phyloP scores from a whole-genome alignment of 2,888 invertebrate genomes.

The Cyclophora albipunctata region DNA sequence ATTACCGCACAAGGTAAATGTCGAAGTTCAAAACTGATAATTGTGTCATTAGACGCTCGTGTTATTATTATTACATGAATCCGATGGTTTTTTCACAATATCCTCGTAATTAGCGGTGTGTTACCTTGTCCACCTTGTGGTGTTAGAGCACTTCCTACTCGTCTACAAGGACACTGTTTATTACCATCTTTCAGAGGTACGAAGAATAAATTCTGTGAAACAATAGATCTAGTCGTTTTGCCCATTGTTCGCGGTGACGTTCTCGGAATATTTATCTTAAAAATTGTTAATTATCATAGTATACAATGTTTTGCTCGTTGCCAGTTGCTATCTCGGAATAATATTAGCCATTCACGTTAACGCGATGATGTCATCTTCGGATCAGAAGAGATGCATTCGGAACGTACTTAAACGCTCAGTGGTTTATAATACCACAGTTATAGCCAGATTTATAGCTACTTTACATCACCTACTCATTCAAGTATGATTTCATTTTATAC shows the following conservation, averaged over 20 bases:
- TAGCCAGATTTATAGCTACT: slow-evolving; percentile 11
- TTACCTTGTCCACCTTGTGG: slow-evolving; percentile 40
- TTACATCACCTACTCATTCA: slow-evolving; percentile 1
- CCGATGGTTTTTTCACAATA: slow-evolving; percentile 26
- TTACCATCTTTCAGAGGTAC: slow-evolving; percentile 23
- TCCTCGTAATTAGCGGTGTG: slow-evolving; percentile 16
- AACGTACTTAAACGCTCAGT: no score
- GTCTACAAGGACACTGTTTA: slow-evolving; percentile 18
- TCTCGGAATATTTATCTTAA: slow-evolving; percentile 6
- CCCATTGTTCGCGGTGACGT: slow-evolving; percentile 13
- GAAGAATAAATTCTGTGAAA: slow-evolving; percentile 23
- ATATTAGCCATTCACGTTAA: slow-evolving; percentile 9
- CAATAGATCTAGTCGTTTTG: slow-evolving; percentile 23
- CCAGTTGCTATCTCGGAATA: slow-evolving; percentile 8
- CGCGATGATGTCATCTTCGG: slow-evolving; percentile 2
- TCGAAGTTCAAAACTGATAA: slow-evolving; percentile 32
- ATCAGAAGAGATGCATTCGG: slow-evolving; percentile 13
- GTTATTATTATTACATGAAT: slow-evolving; percentile 23
- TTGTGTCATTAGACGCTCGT: slow-evolving; percentile 26
- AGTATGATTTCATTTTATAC: neutral
- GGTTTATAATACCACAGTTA: slow-evolving; percentile 3
- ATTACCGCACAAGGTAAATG: slow-evolving; percentile 1
- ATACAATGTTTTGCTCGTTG: slow-evolving; percentile 9
- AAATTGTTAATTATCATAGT: slow-evolving; percentile 12
- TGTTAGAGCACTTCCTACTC: slow-evolving; percentile 27